These are phyloP conservation scores for Automeris io DNA, from an alignment of 2,888 invertebrate species.

Conservation along the genomic window DNA sequence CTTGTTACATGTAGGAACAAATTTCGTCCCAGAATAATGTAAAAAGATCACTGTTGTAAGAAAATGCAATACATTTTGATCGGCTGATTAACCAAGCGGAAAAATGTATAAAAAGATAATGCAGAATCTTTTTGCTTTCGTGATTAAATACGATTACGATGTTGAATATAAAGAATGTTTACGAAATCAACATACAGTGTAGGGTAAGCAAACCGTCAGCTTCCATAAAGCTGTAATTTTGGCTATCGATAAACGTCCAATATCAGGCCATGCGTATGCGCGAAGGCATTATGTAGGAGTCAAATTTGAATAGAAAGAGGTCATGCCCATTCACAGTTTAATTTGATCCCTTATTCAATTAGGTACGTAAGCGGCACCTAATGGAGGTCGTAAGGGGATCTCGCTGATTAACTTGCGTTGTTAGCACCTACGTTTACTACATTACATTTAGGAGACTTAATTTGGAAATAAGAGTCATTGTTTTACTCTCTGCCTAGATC, in stretches of 20 bases:
- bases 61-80: background rate
- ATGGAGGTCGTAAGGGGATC: constrained; percentile 67
- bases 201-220: constrained; percentile 15
- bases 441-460: constrained; percentile 33
- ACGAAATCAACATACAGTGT: constrained; percentile 15
- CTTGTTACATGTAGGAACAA: background rate
- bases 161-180: background rate
- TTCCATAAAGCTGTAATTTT: constrained; percentile 49
- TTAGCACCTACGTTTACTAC: constrained; percentile 52
- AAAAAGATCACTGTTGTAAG: background rate
- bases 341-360: constrained; percentile 73
- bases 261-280: constrained; percentile 39
- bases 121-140: background rate
- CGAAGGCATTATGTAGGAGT: constrained; percentile 40
- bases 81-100: background rate
- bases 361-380: constrained; percentile 63
- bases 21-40: too few species aligned
- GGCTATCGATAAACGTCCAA: constrained; percentile 40
- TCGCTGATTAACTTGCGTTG: constrained; percentile 64
- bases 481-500: background rate
- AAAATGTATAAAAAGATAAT: background rate
- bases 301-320: constrained; percentile 74
- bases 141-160: background rate
- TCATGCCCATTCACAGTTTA: constrained; percentile 57
- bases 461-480: constrained; percentile 20